phyloP scores from a whole-genome alignment of 2,113 vertebrate species.

The Aegithalos caudatus region DNA sequence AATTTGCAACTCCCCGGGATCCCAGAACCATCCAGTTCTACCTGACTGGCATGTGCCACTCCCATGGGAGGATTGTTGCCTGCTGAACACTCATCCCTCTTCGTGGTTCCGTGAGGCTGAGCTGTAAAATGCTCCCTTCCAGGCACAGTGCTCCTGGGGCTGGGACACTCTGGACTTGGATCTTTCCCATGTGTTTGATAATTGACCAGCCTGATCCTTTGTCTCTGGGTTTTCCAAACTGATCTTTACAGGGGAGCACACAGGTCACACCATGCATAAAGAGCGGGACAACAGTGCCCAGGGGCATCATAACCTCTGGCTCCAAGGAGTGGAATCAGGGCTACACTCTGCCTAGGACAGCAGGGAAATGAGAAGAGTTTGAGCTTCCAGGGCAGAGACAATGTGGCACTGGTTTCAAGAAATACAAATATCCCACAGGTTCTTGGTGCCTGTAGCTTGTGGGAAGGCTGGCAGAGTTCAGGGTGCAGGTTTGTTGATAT shows the following conservation, averaged over 20 bases:
- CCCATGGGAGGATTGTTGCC: slow-evolving; percentile 2
- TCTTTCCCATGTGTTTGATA: not conserved
- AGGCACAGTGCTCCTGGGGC: fast-evolving
- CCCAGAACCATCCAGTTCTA: slow-evolving; percentile 23
- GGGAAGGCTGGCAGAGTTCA: not conserved
- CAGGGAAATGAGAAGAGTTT: not conserved
- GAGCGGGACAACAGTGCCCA: not conserved
- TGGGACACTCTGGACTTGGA: not conserved
- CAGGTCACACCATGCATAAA: not conserved
- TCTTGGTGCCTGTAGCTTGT: fast-evolving
- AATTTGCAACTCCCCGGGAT: not conserved
- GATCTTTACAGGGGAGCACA: not conserved
- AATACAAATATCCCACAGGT: not conserved
- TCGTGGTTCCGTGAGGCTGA: fast-evolving
- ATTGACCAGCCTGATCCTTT: not conserved
- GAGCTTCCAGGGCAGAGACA: not conserved
- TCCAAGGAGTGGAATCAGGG: not conserved
- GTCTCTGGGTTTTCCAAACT: not conserved
- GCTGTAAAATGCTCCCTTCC: not conserved
- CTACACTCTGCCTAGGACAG: fast-evolving
- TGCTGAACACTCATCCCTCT: not conserved
- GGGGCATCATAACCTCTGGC: not conserved
- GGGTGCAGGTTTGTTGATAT: not conserved
- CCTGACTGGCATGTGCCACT: slow-evolving; percentile 28
- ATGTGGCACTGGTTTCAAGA: not conserved